Conservation (phyloP, 2,888 invertebrate species). For the Biston betularia region DNA sequence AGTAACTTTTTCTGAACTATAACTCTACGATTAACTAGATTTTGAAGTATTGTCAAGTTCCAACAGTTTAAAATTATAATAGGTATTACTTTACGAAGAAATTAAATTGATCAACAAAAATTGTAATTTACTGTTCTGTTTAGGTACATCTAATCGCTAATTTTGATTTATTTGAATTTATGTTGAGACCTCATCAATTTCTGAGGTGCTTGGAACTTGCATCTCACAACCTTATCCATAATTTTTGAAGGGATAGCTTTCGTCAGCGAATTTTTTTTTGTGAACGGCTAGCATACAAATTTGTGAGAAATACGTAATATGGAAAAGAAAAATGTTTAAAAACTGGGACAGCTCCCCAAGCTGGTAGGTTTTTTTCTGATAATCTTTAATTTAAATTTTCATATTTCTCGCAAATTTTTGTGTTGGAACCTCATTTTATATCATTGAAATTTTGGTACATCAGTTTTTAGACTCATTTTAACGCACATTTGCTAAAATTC, state of each 20-base stretch:
- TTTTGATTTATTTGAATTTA: neutral
- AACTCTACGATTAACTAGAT: neutral
- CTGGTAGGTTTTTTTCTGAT: too few species aligned
- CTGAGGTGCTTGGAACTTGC: neutral
- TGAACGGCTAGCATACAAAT: too few species aligned
- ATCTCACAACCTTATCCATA: conserved; percentile 7
- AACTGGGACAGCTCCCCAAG: too few species aligned
- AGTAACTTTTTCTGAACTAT: neutral
- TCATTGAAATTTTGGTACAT: neutral
- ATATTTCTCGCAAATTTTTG: too few species aligned
- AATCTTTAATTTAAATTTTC: too few species aligned
- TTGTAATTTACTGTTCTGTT: neutral
- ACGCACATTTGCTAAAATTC: neutral
- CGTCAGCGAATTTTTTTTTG: neutral
- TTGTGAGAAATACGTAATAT: too few species aligned
- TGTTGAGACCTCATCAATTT: conserved; percentile 5
- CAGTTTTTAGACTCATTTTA: neutral
- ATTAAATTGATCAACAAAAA: too few species aligned
- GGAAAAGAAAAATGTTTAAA: too few species aligned
- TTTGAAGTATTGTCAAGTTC: conserved; percentile 22
- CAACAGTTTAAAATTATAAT: conserved; percentile 9
- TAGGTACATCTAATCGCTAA: neutral
- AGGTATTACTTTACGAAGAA: neutral
- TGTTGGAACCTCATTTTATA: too few species aligned
- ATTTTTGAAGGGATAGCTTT: conserved; percentile 1